Evolutionary conservation across 2,113 vertebrate genomes (phyloP).

Genomic region (Varanus salvator): DNA sequence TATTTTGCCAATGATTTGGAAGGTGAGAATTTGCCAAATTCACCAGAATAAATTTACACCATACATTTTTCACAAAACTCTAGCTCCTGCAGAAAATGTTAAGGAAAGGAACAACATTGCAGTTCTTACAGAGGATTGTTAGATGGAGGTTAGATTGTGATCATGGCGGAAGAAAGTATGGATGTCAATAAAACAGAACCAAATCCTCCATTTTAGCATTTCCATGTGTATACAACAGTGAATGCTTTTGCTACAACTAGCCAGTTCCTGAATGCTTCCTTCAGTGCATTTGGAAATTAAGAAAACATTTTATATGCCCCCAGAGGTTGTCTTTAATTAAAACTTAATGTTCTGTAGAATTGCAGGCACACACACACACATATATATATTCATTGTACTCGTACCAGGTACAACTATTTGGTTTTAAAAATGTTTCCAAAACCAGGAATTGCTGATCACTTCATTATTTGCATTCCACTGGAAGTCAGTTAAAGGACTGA

Average conservation of each 20-base stretch:
- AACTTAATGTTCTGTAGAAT: conserved; percentile 28
- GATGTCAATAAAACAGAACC: not conserved
- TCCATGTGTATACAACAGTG: not conserved
- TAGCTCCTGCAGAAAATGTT: not conserved
- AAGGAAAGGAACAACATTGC: not conserved
- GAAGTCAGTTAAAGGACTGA: conserved; percentile 27
- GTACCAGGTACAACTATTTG: conserved; percentile 3
- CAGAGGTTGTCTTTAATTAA: conserved; percentile 32
- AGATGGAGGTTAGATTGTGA: too few relatives aligned
- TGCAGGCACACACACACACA: not conserved
- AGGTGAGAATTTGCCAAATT: too few relatives aligned
- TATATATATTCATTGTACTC: not conserved
- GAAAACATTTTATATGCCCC: conserved; percentile 6
- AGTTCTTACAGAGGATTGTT: not conserved
- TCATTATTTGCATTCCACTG: conserved; percentile 2
- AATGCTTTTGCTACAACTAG: not conserved
- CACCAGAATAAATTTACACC: too few relatives aligned
- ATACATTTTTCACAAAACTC: too few relatives aligned
- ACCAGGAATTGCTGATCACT: not conserved
- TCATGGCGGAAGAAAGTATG: too few relatives aligned
- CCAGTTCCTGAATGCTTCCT: not conserved
- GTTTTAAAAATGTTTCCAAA: conserved; percentile 10
- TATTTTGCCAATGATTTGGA: too few relatives aligned
- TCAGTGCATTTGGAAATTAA: conserved; percentile 25
- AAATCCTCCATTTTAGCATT: not conserved